phyloP scores from a whole-genome alignment of 2,888 invertebrate species.

The Pammene aurita region DNA sequence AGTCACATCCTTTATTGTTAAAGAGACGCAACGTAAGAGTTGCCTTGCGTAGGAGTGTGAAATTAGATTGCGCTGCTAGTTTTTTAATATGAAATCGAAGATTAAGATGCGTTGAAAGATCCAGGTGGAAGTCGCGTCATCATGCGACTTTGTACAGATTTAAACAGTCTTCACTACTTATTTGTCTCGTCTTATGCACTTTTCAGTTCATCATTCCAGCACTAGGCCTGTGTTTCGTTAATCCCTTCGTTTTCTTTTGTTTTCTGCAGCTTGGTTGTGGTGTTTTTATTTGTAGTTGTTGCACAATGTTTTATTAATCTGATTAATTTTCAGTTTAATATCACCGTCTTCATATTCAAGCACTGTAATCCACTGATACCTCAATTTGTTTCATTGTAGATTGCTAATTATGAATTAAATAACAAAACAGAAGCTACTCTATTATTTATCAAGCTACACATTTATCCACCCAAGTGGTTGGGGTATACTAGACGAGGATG shows the following conservation, averaged over 20 bases:
- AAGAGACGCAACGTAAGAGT: too few species aligned
- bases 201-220: constrained; percentile 31
- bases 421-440: neutral
- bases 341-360: constrained; percentile 9
- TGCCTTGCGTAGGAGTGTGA: too few species aligned
- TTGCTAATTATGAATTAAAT: neutral
- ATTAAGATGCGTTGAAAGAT: too few species aligned
- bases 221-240: constrained; percentile 44
- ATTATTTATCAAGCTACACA: neutral
- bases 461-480: neutral
- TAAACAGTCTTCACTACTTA: neutral
- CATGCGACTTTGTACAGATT: neutral
- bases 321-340: constrained; percentile 18
- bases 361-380: constrained; percentile 15
- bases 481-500: neutral
- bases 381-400: neutral
- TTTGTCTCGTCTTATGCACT: constrained; percentile 3
- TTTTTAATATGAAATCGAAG: too few species aligned
- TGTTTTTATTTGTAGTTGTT: constrained; percentile 43
- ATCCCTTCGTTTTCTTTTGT: constrained; percentile 45
- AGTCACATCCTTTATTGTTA: too few species aligned
- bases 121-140: too few species aligned
- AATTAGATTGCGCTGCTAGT: too few species aligned
- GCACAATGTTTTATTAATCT: constrained; percentile 14
- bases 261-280: constrained; percentile 58